These are phyloP conservation scores for Apamea monoglypha DNA, from an alignment of 2,888 invertebrate genomes.

Conservation along the genomic window DNA sequence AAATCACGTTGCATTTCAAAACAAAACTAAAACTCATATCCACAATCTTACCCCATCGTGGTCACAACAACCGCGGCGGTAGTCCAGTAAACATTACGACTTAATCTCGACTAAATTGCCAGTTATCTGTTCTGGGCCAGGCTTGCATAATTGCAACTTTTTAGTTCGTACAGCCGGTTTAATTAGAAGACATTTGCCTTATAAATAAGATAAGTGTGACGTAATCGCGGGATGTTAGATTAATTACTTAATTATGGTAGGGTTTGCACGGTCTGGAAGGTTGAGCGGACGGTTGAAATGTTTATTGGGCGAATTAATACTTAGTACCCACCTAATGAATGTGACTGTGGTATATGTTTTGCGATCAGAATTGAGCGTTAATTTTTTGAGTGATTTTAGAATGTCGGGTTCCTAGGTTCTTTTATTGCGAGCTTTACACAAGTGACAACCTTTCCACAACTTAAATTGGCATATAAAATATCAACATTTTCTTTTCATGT, in stretches of 20 bases:
- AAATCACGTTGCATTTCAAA: too few species aligned
- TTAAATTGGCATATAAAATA: too few species aligned
- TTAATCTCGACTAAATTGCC: slow-evolving; percentile 85
- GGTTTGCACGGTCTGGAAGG: slow-evolving; percentile 18
- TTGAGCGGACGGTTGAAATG: background rate
- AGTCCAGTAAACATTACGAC: slow-evolving; percentile 81
- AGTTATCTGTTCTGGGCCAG: slow-evolving; percentile 79
- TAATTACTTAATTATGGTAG: slow-evolving; percentile 60
- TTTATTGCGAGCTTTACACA: too few species aligned
- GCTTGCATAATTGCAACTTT: slow-evolving; percentile 77
- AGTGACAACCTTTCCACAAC: too few species aligned
- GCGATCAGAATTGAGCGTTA: background rate
- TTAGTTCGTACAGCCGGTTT: slow-evolving; percentile 68
- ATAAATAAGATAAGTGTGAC: slow-evolving; percentile 62
- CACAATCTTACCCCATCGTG: slow-evolving; percentile 42
- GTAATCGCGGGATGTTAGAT: slow-evolving; percentile 50
- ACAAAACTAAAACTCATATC: slow-evolving; percentile 2
- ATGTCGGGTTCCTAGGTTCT: background rate
- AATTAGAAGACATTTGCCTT: slow-evolving; percentile 68
- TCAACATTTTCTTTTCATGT: too few species aligned
- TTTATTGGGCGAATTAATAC: slow-evolving; percentile 15
- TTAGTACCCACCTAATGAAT: background rate
- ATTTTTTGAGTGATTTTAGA: background rate
- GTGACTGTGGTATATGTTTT: too few species aligned
- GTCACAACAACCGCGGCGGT: slow-evolving; percentile 70